These are phyloP conservation scores for Augochlorella aurata DNA, from an alignment of 2,888 invertebrate genomes.

Conservation along the genomic window DNA sequence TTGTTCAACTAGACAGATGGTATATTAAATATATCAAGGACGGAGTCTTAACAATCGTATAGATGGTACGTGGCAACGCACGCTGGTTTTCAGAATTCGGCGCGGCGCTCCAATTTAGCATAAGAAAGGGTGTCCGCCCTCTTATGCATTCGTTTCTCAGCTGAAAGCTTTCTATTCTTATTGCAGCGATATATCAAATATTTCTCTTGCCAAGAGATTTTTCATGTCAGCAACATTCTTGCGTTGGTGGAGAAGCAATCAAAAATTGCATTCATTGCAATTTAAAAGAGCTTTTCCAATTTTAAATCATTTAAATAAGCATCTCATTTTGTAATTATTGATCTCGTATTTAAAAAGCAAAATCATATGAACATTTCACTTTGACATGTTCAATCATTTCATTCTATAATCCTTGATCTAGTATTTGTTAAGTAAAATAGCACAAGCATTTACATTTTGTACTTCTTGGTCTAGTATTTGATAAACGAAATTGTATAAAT, in stretches of 20 bases:
- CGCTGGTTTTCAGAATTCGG: background rate
- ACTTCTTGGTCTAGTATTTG: no score
- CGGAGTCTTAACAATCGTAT: background rate
- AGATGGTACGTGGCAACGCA: background rate
- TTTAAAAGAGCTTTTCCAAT: background rate
- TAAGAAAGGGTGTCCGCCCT: background rate
- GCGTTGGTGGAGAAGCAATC: background rate
- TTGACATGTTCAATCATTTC: background rate
- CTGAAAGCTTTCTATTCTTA: slow-evolving; percentile 19
- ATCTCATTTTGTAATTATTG: background rate
- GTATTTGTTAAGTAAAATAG: no score
- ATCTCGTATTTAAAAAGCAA: no score
- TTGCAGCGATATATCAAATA: background rate
- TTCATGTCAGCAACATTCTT: background rate
- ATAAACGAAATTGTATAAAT: no score
- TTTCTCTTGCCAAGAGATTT: background rate
- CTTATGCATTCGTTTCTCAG: slow-evolving; percentile 7
- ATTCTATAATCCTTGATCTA: background rate
- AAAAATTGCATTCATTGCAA: background rate
- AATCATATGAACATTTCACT: no score
- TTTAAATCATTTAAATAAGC: background rate
- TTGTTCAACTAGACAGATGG: background rate
- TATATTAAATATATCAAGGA: background rate
- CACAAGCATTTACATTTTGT: no score
- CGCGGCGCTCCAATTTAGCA: slow-evolving; percentile 15